phyloP scores from a whole-genome alignment of 2,888 invertebrate species.

The Lordiphosa andalusiaca region DNA sequence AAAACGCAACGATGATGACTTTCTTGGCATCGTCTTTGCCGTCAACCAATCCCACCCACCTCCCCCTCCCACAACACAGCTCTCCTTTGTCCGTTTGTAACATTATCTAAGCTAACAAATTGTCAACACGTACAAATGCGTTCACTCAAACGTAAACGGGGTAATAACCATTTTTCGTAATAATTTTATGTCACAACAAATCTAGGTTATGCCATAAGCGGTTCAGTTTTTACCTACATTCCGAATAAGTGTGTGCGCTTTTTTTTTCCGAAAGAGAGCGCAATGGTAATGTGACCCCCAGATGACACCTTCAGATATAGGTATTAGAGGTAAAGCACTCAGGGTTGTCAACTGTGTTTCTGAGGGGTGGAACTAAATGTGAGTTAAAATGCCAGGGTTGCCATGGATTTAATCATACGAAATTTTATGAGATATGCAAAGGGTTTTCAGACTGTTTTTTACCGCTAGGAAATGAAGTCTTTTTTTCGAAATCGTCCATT shows the following conservation, averaged over 20 bases:
- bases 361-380: conserved; percentile 1
- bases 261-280: background rate
- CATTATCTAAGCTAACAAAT: conserved; percentile 77
- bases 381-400: background rate
- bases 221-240: conserved; percentile 19
- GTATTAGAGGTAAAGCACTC: background rate
- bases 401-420: background rate
- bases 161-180: conserved; percentile 78
- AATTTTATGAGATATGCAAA: too few relatives aligned
- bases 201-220: conserved; percentile 66
- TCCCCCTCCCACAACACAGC: background rate
- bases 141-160: conserved; percentile 79
- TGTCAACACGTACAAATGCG: conserved; percentile 78
- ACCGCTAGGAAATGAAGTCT: too few relatives aligned
- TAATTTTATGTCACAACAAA: conserved; percentile 77
- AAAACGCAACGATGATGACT: conserved; percentile 48
- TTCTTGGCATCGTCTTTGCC: conserved; percentile 30
- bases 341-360: conserved; percentile 17
- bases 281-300: conserved; percentile 31
- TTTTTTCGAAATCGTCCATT: too few relatives aligned
- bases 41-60: conserved; percentile 2
- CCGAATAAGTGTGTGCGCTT: conserved; percentile 12
- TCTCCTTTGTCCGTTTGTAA: conserved; percentile 33
- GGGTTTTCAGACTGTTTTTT: too few relatives aligned
- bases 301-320: conserved; percentile 1